Percentiles rank a stretch among this genome's conserved stretches.
phyloP scores from a whole-genome alignment of 2,888 invertebrate species.

The Esperia sulphurella region DNA sequence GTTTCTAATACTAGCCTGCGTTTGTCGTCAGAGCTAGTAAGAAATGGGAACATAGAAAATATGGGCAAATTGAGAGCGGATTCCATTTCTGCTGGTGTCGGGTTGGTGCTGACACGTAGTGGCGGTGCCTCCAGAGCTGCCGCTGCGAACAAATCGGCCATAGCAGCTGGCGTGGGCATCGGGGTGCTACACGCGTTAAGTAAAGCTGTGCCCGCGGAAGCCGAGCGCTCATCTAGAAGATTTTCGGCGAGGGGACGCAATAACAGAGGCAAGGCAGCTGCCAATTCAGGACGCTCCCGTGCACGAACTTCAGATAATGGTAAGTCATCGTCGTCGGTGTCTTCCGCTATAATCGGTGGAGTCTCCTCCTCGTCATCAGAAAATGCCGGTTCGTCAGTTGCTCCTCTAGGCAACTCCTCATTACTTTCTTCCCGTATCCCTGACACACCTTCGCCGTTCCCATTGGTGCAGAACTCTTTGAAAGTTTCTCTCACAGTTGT shows the following conservation, averaged over 20 bases:
- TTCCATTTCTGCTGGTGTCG: slow-evolving; percentile 78
- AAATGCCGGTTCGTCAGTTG: slow-evolving; percentile 86
- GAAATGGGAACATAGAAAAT: slow-evolving; percentile 92
- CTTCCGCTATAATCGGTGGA: slow-evolving; percentile 73
- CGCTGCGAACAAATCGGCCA: slow-evolving; percentile 67
- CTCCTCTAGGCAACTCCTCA: slow-evolving; percentile 63
- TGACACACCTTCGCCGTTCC: slow-evolving; percentile 71
- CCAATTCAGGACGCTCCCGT: slow-evolving; percentile 80
- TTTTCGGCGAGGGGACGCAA: slow-evolving; percentile 66
- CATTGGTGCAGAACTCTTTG: slow-evolving; percentile 89
- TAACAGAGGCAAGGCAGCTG: slow-evolving; percentile 65
- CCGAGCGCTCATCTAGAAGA: slow-evolving; percentile 64
- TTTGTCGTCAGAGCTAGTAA: slow-evolving; percentile 87
- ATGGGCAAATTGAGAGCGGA: slow-evolving; percentile 87
- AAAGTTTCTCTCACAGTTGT: slow-evolving; percentile 93
- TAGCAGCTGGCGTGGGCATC: slow-evolving; percentile 59
- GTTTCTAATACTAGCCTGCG: slow-evolving; percentile 89
- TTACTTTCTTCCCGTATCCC: slow-evolving; percentile 66
- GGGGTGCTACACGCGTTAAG: slow-evolving; percentile 57
- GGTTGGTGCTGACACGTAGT: slow-evolving; percentile 68
- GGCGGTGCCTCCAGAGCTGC: slow-evolving; percentile 73
- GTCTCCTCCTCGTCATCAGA: slow-evolving; percentile 91
- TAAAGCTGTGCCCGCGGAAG: slow-evolving; percentile 56
- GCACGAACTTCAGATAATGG: slow-evolving; percentile 88
- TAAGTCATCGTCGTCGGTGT: slow-evolving; percentile 87